Conservation (phyloP, 2,113 vertebrate species). For the Lycocorax pyrrhopterus region DNA sequence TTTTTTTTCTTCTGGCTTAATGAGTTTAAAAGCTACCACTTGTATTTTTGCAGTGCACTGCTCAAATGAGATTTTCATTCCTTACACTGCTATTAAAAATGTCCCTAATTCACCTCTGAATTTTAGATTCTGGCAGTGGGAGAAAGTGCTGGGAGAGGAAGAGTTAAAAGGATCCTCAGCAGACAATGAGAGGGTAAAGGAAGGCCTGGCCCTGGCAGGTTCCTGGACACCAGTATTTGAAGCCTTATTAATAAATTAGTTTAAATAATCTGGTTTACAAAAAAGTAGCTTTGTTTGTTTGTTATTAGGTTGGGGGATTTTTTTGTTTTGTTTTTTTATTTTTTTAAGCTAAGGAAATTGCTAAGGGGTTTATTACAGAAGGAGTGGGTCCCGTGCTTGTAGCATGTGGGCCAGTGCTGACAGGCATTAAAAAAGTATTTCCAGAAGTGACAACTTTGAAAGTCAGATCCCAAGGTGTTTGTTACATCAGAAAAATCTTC, state of each 20-base stretch:
- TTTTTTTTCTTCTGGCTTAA: neutral
- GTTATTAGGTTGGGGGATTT: neutral
- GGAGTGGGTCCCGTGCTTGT: fast-evolving
- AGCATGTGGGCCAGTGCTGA: neutral
- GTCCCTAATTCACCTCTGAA: neutral
- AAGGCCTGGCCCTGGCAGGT: neutral
- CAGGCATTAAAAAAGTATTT: neutral
- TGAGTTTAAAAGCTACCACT: neutral
- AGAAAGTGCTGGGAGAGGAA: neutral
- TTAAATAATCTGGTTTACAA: neutral
- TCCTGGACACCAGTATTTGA: neutral
- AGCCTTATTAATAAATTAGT: neutral
- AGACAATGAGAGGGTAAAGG: neutral
- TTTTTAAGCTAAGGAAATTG: neutral
- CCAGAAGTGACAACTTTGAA: neutral
- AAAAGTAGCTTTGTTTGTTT: neutral
- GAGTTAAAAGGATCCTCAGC: neutral
- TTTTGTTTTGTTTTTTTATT: neutral
- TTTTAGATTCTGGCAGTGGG: neutral
- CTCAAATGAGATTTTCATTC: neutral
- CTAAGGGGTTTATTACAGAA: neutral
- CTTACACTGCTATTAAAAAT: neutral
- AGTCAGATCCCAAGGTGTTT: neutral
- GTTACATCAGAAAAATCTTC: neutral
- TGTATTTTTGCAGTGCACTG: neutral